These are phyloP conservation scores for Megatriorchis doriae DNA, from an alignment of 2,113 vertebrate species.

Conservation along the genomic window DNA sequence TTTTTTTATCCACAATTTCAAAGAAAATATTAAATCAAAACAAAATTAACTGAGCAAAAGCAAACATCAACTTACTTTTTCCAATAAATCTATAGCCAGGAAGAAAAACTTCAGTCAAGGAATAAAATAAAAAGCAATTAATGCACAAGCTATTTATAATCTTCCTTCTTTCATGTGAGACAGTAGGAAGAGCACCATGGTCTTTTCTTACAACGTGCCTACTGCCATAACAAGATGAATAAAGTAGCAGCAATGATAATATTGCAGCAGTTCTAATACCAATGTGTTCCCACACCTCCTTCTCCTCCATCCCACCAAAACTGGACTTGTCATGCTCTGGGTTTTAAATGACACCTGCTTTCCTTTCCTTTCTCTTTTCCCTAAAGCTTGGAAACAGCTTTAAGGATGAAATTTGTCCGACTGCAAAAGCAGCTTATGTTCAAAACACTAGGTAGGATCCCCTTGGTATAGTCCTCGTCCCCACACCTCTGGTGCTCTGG, in stretches of 20 bases:
- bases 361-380: not conserved
- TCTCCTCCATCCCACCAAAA: not conserved
- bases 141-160: not conserved
- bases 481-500: not conserved
- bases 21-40: not conserved
- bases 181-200: not conserved
- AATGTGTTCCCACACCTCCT: not conserved
- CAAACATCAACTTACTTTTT: slow-evolving; percentile 78
- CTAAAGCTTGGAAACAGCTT: not conserved
- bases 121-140: slow-evolving; percentile 33
- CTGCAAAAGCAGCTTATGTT: not conserved
- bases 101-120: slow-evolving; percentile 76
- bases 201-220: not conserved
- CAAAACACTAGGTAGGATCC: not conserved
- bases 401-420: not conserved
- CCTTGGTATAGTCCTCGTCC: not conserved
- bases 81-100: slow-evolving; percentile 83
- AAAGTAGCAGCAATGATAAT: not conserved
- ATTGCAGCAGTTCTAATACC: not conserved
- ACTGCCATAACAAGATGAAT: not conserved
- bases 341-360: not conserved
- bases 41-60: not conserved
- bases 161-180: not conserved
- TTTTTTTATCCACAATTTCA: not conserved
- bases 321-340: not conserved